Evolutionary conservation across 2,113 vertebrate genomes (phyloP).

Genomic region (Hippotragus niger): DNA sequence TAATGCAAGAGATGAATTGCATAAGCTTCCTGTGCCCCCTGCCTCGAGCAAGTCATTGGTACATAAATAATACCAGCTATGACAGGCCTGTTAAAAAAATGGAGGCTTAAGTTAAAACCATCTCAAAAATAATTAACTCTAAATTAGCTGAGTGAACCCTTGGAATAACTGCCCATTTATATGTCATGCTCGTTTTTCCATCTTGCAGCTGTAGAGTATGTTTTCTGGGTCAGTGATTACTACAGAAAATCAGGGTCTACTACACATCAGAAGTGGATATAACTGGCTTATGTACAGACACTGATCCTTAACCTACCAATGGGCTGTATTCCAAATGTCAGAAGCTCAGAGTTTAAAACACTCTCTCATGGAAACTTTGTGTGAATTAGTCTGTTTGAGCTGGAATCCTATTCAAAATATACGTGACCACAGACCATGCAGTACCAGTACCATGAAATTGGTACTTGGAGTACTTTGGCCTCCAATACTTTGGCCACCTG

Average conservation of each 20-base stretch:
- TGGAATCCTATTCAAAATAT: neutral
- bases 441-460: neutral
- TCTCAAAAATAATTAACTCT: constrained; percentile 48
- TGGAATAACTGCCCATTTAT: constrained; percentile 17
- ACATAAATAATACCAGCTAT: constrained; percentile 41
- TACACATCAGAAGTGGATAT: neutral
- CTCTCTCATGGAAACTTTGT: neutral
- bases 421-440: neutral
- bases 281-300: neutral
- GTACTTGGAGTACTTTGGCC: neutral
- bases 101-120: constrained; percentile 44
- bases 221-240: neutral
- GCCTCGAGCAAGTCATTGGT: neutral
- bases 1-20: constrained; percentile 47
- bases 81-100: constrained; percentile 28
- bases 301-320: neutral
- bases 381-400: neutral
- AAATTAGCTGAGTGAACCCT: constrained; percentile 35
- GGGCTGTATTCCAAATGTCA: neutral
- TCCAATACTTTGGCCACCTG: neutral
- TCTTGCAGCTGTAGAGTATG: neutral
- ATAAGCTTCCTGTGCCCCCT: constrained; percentile 15
- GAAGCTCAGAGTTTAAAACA: neutral
- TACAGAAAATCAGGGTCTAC: neutral
- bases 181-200: neutral